Percentiles rank a stretch among this genome's conserved stretches.
phyloP scores from a whole-genome alignment of 2,113 vertebrate genomes.

The Psettodes erumei region DNA sequence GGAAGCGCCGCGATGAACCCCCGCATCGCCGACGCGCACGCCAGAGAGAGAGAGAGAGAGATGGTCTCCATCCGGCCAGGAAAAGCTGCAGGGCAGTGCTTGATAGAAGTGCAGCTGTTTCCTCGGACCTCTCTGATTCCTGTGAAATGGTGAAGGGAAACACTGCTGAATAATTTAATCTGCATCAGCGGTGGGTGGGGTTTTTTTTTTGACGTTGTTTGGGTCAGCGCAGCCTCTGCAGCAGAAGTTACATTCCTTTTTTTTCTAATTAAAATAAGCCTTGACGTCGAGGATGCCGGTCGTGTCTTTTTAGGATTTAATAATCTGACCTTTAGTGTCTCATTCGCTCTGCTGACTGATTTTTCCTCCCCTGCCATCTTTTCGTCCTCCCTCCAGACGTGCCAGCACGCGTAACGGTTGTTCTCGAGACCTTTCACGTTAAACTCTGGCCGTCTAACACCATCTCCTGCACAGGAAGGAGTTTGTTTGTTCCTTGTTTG shows the following conservation, averaged over 20 bases:
- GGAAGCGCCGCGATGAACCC: slow-evolving; percentile 46
- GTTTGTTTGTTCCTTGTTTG: slow-evolving; percentile 62
- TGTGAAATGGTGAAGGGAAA: slow-evolving; percentile 59
- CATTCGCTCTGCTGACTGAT: slow-evolving; percentile 38
- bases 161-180: slow-evolving; percentile 68
- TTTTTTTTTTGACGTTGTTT: not conserved
- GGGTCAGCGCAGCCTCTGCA: not conserved
- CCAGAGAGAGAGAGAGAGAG: slow-evolving; percentile 11
- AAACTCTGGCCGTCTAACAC: slow-evolving; percentile 37
- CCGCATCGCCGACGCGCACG: slow-evolving; percentile 52
- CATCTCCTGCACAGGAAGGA: slow-evolving; percentile 42
- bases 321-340: slow-evolving; percentile 53
- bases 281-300: slow-evolving; percentile 6
- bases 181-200: slow-evolving; percentile 20
- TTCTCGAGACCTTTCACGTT: slow-evolving; percentile 49
- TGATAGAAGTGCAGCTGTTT: slow-evolving; percentile 78
- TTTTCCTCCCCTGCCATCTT: slow-evolving; percentile 14
- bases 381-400: not conserved
- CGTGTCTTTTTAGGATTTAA: slow-evolving; percentile 34
- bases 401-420: not conserved
- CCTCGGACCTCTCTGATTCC: slow-evolving; percentile 65
- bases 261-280: slow-evolving; percentile 17
- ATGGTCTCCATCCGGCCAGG: slow-evolving; percentile 55
- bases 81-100: slow-evolving; percentile 63
- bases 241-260: not conserved